Percentiles rank a stretch among this genome's conserved stretches.
Conservation (phyloP, 2,797 vertebrate species). For the Oophaga sylvatica region DNA sequence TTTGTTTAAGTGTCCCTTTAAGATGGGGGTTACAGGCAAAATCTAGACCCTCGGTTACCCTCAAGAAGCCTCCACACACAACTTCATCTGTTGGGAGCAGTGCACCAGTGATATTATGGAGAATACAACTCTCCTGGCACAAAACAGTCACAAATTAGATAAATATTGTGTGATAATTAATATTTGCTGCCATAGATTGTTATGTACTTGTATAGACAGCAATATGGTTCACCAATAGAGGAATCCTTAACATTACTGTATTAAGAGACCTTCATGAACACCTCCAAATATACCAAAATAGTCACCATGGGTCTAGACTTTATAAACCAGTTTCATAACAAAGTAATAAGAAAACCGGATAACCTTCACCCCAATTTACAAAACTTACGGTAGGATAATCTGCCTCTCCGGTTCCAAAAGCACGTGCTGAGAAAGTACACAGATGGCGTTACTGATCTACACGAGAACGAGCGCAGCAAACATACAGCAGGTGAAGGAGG, state of each 20-base stretch:
- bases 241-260: background rate
- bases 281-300: background rate
- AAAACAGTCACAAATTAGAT: background rate
- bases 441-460: slow-evolving; percentile 30
- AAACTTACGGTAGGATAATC: slow-evolving; percentile 61
- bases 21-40: background rate
- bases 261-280: background rate
- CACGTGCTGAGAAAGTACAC: slow-evolving; percentile 60
- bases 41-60: slow-evolving; percentile 6
- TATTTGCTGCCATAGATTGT: background rate
- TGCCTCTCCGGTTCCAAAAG: slow-evolving; percentile 62
- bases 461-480: background rate
- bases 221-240: background rate
- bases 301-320: slow-evolving; percentile 19
- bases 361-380: background rate
- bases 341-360: background rate
- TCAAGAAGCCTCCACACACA: background rate
- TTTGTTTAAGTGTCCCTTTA: slow-evolving; percentile 7
- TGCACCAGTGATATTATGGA: background rate
- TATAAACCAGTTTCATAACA: background rate
- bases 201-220: too few relatives aligned
- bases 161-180: background rate
- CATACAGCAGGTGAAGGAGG: background rate
- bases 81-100: background rate
- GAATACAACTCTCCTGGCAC: background rate